Evolutionary conservation across 2,888 invertebrate genomes (phyloP).

Genomic region (Cyrtodaria siliqua): DNA sequence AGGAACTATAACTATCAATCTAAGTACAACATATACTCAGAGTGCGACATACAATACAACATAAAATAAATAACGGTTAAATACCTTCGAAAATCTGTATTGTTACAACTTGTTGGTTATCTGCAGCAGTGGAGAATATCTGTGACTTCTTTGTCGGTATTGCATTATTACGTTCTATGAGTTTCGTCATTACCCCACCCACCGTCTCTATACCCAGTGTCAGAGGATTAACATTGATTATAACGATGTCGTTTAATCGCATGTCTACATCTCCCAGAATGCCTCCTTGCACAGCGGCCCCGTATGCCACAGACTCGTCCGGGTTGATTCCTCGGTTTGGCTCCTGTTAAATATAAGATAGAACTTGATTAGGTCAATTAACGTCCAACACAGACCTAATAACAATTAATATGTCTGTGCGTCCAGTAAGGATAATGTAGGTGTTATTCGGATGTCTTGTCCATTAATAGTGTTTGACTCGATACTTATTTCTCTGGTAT

Average conservation of each 20-base stretch:
- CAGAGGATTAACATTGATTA: conserved; percentile 99
- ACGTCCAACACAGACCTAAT: background rate
- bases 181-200: conserved; percentile 99
- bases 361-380: background rate
- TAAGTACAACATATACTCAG: too few relatives aligned
- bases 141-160: conserved; percentile 99
- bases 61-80: too few relatives aligned
- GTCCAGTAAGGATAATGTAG: too few relatives aligned
- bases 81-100: conserved; percentile 95
- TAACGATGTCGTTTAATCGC: conserved; percentile 96
- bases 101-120: conserved; percentile 99
- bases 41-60: too few relatives aligned
- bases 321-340: conserved; percentile 99
- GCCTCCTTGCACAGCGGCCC: conserved; percentile 99
- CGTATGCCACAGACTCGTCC: conserved; percentile 99
- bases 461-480: too few relatives aligned
- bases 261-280: conserved; percentile 97
- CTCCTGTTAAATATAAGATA: conserved; percentile 89
- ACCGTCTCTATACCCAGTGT: conserved; percentile 99
- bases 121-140: conserved; percentile 99
- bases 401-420: too few relatives aligned
- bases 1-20: too few relatives aligned
- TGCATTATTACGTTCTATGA: conserved; percentile 98
- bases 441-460: too few relatives aligned
- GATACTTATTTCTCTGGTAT: too few relatives aligned